A percentile compares a stretch with the other conserved stretches of the same genome.
These are phyloP conservation scores for Agraylea sexmaculata DNA, from an alignment of 1,140 invertebrate species.

Conservation along the genomic window DNA sequence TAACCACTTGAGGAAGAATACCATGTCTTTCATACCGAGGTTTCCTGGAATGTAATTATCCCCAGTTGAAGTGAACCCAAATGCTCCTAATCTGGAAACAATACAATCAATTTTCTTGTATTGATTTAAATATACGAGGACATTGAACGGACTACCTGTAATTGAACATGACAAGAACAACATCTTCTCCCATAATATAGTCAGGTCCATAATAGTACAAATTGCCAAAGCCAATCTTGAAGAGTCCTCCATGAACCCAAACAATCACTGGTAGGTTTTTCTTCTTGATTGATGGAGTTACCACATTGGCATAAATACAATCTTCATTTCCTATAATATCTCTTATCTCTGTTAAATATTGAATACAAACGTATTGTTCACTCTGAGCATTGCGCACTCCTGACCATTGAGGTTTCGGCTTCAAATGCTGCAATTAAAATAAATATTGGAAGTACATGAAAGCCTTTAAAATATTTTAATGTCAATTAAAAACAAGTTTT, in stretches of 20 bases:
- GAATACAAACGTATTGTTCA: conserved; percentile 24
- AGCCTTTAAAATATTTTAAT: no score
- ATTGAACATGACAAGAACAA: conserved; percentile 56
- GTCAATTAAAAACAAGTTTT: no score
- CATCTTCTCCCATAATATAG: conserved; percentile 48
- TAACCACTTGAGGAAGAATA: conserved; percentile 45
- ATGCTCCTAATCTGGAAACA: conserved; percentile 48
- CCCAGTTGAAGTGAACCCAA: conserved; percentile 51
- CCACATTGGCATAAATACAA: conserved; percentile 30
- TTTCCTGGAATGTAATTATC: conserved; percentile 46
- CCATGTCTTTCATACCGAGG: conserved; percentile 46
- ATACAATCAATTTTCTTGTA: no score
- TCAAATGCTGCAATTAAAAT: conserved; percentile 32
- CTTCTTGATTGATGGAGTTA: conserved; percentile 24
- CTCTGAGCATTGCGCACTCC: conserved; percentile 29
- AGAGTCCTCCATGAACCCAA: conserved; percentile 54
- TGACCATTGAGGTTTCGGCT: conserved; percentile 35
- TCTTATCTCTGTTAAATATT: conserved; percentile 4
- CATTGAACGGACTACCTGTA: no score
- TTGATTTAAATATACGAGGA: no score
- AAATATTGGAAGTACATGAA: no score
- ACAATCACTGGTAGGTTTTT: conserved; percentile 46
- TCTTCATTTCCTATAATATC: conserved; percentile 24
- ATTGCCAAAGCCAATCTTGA: conserved; percentile 42
- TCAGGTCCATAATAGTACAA: conserved; percentile 44